Conservation (phyloP, 2,113 vertebrate species). For the Carollia perspicillata region DNA sequence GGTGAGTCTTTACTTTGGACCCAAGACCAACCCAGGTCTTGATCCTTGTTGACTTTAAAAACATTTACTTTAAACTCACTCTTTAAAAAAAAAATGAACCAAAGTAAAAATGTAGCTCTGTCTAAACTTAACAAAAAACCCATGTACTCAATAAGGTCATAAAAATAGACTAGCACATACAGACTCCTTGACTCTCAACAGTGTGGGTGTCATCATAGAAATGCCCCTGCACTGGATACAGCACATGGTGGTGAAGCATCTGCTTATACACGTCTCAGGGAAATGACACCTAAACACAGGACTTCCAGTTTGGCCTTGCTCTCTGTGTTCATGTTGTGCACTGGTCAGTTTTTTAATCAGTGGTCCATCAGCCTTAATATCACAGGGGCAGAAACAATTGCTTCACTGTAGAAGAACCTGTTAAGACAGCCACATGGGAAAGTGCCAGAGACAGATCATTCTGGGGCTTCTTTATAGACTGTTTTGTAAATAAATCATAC, state of each 20-base stretch:
- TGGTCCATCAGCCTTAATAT: background rate
- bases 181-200: background rate
- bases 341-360: slow-evolving; percentile 59
- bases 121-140: background rate
- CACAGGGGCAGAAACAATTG: slow-evolving; percentile 68
- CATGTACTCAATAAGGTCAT: background rate
- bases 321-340: slow-evolving; percentile 21
- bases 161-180: rapidly evolving
- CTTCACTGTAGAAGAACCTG: slow-evolving; percentile 66
- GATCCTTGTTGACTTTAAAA: background rate
- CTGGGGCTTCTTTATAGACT: slow-evolving; percentile 69
- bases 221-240: rapidly evolving
- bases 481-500: slow-evolving; percentile 79
- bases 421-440: slow-evolving; percentile 63
- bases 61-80: background rate
- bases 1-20: background rate
- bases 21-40: background rate
- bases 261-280: background rate
- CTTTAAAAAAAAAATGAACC: background rate
- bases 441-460: slow-evolving; percentile 55
- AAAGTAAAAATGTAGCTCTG: background rate
- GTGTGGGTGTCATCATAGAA: rapidly evolving
- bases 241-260: rapidly evolving
- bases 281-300: background rate
- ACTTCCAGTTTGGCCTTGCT: background rate